Conservation (phyloP, 2,797 vertebrate species). For the Oreochromis grahami region DNA sequence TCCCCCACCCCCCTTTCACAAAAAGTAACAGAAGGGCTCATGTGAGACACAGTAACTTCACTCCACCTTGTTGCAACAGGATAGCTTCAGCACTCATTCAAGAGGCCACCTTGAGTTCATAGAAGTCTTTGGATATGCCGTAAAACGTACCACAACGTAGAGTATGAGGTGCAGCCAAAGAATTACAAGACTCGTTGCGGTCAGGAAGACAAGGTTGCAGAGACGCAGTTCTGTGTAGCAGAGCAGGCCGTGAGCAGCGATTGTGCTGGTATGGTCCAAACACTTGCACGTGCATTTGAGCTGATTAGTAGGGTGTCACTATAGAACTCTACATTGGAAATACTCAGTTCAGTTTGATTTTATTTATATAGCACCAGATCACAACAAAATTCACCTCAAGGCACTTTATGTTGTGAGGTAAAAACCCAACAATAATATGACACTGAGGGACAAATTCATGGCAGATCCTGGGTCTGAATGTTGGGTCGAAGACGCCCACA, state of each 20-base stretch:
- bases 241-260: neutral
- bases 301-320: neutral
- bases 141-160: neutral
- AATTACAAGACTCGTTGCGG: neutral
- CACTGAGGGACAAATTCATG: neutral
- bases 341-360: neutral
- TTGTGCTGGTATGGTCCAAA: neutral
- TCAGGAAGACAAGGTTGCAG: neutral
- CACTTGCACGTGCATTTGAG: neutral
- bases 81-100: constrained; percentile 13
- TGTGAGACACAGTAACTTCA: constrained; percentile 32
- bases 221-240: neutral
- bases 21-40: constrained; percentile 33
- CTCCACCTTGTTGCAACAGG: constrained; percentile 25
- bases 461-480: neutral
- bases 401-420: neutral
- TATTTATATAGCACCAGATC: neutral
- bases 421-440: neutral
- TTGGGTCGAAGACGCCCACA: accelerated
- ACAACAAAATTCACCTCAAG: neutral
- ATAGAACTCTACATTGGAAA: neutral
- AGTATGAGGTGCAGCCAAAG: neutral
- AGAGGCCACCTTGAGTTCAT: constrained; percentile 4
- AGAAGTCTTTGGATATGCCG: constrained; percentile 19
- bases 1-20: constrained; percentile 5